Evolutionary conservation across 2,113 vertebrate genomes (phyloP).

Genomic region (Pseudorasbora parva): DNA sequence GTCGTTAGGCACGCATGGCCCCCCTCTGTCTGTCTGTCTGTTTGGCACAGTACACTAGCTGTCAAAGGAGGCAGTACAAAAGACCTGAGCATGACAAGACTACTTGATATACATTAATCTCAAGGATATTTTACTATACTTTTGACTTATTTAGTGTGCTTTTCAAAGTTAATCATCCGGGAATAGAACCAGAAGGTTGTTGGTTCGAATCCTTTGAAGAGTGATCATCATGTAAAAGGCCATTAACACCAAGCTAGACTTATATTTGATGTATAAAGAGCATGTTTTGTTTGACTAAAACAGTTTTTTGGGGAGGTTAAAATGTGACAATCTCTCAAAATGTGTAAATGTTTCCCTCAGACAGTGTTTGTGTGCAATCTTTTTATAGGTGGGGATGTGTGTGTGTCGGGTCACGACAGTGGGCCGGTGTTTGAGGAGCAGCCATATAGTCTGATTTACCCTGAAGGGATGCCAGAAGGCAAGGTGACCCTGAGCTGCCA

Average conservation of each 20-base stretch:
- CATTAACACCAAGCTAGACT: not conserved
- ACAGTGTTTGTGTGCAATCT: constrained; percentile 25
- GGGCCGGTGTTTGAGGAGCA: constrained; percentile 96
- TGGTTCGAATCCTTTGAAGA: not conserved
- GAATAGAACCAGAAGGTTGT: not conserved
- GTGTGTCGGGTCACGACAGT: constrained; percentile 79
- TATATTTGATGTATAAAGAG: not conserved
- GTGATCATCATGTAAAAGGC: not conserved
- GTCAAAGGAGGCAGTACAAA: constrained; percentile 14
- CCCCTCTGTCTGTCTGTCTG: not conserved
- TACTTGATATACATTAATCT: not conserved
- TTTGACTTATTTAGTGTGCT: not conserved
- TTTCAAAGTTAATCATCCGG: not conserved
- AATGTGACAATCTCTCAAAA: not conserved
- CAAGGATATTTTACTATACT: not conserved
- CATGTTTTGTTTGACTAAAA: not conserved
- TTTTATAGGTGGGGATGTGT: constrained; percentile 74
- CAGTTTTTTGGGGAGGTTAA: not conserved
- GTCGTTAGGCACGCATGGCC: constrained; percentile 15
- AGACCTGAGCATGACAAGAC: constrained; percentile 8
- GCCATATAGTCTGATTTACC: constrained; percentile 86
- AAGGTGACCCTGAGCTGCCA: constrained; percentile 87
- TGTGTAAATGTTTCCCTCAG: not conserved
- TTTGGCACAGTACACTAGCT: constrained; percentile 25
- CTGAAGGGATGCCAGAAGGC: constrained; percentile 88